phyloP scores from a whole-genome alignment of 2,888 invertebrate genomes.

The Drosophila atroscutellata region DNA sequence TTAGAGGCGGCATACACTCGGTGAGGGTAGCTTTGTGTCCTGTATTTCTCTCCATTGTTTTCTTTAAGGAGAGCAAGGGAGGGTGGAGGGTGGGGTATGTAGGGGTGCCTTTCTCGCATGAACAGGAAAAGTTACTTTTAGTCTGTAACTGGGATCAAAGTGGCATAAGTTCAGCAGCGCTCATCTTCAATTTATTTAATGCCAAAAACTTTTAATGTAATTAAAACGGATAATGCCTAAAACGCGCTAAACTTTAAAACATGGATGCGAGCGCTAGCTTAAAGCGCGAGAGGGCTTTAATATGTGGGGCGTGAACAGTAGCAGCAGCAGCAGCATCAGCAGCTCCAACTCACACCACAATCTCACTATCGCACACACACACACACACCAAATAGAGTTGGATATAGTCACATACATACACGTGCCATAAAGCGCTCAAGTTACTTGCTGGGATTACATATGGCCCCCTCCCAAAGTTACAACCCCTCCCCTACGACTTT shows the following conservation, averaged over 20 bases:
- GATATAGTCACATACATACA: constrained; percentile 43
- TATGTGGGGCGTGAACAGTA: constrained; percentile 1
- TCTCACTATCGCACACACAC: constrained; percentile 15
- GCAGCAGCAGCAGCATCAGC: neutral
- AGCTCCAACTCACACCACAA: constrained; percentile 11
- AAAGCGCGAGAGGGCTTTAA: constrained; percentile 53
- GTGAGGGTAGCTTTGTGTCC: constrained; percentile 33
- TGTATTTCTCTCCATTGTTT: constrained; percentile 47
- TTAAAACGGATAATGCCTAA: constrained; percentile 74
- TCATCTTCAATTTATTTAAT: constrained; percentile 74
- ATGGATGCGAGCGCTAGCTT: constrained; percentile 24
- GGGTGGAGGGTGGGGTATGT: no score
- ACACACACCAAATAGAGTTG: constrained; percentile 35
- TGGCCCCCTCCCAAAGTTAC: neutral
- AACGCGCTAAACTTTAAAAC: constrained; percentile 62
- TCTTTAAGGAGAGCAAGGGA: neutral
- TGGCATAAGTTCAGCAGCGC: constrained; percentile 72
- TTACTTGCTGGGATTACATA: constrained; percentile 71
- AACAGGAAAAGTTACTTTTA: constrained; percentile 71
- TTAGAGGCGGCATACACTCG: neutral
- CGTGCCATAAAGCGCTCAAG: constrained; percentile 75
- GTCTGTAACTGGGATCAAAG: constrained; percentile 68
- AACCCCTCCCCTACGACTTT: constrained; percentile 1
- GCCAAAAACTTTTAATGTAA: constrained; percentile 76
- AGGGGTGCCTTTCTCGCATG: constrained; percentile 55